Base-by-base conservation (phyloP, 2,797 vertebrate species). In the Pseudomugil gertrudae region DNA sequence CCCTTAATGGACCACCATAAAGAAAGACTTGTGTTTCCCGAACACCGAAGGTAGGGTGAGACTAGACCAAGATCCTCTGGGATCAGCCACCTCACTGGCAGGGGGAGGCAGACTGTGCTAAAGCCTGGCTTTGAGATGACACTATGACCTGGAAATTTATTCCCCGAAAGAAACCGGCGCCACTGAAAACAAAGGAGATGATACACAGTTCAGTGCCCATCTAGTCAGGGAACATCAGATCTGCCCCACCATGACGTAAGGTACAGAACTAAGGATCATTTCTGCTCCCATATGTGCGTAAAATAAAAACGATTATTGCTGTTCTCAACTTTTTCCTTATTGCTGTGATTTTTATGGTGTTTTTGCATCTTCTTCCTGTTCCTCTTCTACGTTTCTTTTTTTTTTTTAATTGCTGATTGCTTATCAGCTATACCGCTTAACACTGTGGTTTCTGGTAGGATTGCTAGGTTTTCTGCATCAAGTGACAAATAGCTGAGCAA, bases 1-100 rank as follows among this genome's bases (percentile, higher is more conserved):
- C 40, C 78, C 89, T 88, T 84, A n/a, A 90, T 72, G 36, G 9
- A 30, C 53, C 66, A 15, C 66, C 52, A 79, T 84, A 87, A 87
- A 81, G 83, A 74, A 72, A 63, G 52, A 52, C 68, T 35, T 84
- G 83, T 80, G 52, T 72, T 47, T 9, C 1, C 76, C 14, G 14
- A 80, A 83, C 57, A 38, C 40, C 56, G 57, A 69, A 58, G 45
- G 56, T 45, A 79, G 63, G 64, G 60, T 69, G 48, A 86, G 79
- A 81, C 72, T 72, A 74, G 79, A 81, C 78, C 57, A 53, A n/a
- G 79, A 87, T 84, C 85, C 69, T 69, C 59, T 56, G 68, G 63
- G 51, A 71, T 53, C 60, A 19, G 50, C 14, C 4, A 7, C 32
- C 32, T 32, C 32, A 5, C 29, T 29, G 32, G 32, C 32, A 66